Percentiles rank a stretch among this genome's conserved stretches.
phyloP scores from a whole-genome alignment of 2,888 invertebrate species.

The Latrodectus elegans region DNA sequence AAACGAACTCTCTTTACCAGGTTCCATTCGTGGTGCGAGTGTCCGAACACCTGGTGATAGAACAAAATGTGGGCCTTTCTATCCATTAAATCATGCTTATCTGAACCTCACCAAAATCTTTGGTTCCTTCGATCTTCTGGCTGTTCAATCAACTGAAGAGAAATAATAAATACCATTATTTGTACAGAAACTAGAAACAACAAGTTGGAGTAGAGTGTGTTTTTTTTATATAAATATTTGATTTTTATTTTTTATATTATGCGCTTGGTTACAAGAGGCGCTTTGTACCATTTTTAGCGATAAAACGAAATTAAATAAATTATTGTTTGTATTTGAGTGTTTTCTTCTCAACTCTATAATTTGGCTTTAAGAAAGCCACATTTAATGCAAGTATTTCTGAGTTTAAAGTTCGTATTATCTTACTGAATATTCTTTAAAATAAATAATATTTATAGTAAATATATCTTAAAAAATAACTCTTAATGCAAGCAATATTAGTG shows the following conservation, averaged over 20 bases:
- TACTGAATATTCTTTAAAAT: too few relatives aligned
- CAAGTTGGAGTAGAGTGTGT: too few relatives aligned
- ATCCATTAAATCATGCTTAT: not conserved
- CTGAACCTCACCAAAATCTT: not conserved
- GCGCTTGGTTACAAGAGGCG: conserved; percentile 1
- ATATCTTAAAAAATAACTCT: too few relatives aligned
- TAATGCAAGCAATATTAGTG: too few relatives aligned
- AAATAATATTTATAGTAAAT: too few relatives aligned
- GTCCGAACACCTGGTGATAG: conserved; percentile 28
- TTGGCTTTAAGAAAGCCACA: too few relatives aligned
- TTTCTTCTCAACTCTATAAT: not conserved
- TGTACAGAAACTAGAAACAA: conserved; percentile 40
- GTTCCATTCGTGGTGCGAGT: conserved; percentile 36
- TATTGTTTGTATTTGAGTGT: conserved; percentile 30
- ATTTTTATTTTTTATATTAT: not conserved
- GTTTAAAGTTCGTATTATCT: too few relatives aligned
- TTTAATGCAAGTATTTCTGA: too few relatives aligned
- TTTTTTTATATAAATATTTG: not conserved
- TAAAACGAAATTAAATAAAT: conserved; percentile 34
- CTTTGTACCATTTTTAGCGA: conserved; percentile 36
- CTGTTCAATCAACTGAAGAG: not conserved
- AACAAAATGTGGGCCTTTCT: not conserved
- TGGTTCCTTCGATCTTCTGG: not conserved
- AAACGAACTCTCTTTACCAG: not conserved
- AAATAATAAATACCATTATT: conserved; percentile 1